Conservation (phyloP, 2,797 vertebrate species). For the Gymnothorax javanicus region DNA sequence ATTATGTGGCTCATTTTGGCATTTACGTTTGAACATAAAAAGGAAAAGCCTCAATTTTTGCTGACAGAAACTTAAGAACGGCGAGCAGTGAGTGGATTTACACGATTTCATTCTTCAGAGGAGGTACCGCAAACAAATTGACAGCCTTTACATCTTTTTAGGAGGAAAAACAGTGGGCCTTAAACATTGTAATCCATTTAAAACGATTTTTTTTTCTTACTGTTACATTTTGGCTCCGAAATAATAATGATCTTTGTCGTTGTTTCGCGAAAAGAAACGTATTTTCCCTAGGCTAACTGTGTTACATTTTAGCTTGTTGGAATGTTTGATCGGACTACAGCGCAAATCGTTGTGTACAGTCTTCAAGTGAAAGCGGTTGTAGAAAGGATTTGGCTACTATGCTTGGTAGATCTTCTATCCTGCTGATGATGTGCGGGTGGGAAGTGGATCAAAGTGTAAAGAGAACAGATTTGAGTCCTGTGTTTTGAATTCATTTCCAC, state of each 20-base stretch:
- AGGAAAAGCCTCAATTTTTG: slow-evolving; percentile 54
- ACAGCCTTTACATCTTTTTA: slow-evolving; percentile 61
- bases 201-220: slow-evolving; percentile 49
- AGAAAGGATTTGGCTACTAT: slow-evolving; percentile 51
- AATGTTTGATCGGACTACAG: slow-evolving; percentile 62
- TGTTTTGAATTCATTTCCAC: slow-evolving; percentile 64
- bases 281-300: slow-evolving; percentile 45
- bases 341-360: slow-evolving; percentile 60
- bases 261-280: slow-evolving; percentile 49
- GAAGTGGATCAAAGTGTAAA: slow-evolving; percentile 69
- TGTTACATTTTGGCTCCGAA: slow-evolving; percentile 61
- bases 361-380: slow-evolving; percentile 64
- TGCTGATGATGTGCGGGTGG: slow-evolving; percentile 72
- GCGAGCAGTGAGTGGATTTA: slow-evolving; percentile 56
- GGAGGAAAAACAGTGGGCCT: slow-evolving; percentile 61
- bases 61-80: slow-evolving; percentile 69
- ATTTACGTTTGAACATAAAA: slow-evolving; percentile 52
- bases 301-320: slow-evolving; percentile 52
- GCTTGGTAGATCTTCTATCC: slow-evolving; percentile 73
- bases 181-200: slow-evolving; percentile 57
- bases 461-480: slow-evolving; percentile 66
- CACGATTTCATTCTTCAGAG: slow-evolving; percentile 67
- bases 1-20: slow-evolving; percentile 62
- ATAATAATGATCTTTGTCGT: slow-evolving; percentile 64
- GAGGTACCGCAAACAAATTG: slow-evolving; percentile 64